A percentile compares a stretch with the other conserved stretches of the same genome.
Conservation (phyloP, 2,797 vertebrate genomes). For the Anas flavirostris region DNA sequence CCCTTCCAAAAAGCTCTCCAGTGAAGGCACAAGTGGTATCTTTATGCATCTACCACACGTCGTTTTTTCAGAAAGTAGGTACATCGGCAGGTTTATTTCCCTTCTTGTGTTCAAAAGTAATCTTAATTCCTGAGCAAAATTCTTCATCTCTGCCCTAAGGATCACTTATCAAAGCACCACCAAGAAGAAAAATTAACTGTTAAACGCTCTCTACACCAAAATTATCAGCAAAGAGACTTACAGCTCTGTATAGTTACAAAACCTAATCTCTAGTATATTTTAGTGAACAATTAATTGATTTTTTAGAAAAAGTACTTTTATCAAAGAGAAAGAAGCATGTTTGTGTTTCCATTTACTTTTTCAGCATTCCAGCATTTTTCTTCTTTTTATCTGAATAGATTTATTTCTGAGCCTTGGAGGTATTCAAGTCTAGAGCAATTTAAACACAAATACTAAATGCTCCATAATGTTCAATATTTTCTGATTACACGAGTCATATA, state of each 20-base stretch:
- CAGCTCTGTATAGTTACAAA: background rate
- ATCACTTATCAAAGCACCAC: background rate
- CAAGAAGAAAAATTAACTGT: background rate
- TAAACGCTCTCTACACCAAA: background rate
- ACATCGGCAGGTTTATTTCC: background rate
- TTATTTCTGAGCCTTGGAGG: background rate
- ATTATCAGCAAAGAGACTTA: background rate
- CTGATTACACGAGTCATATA: background rate
- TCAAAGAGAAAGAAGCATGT: background rate
- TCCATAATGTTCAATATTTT: background rate
- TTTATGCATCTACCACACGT: background rate
- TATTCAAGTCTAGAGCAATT: conserved; percentile 22
- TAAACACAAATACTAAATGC: conserved; percentile 46
- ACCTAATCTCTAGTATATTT: background rate
- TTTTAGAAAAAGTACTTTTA: background rate
- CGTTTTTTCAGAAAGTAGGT: background rate
- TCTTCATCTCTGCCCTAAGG: background rate
- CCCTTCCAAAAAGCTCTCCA: background rate
- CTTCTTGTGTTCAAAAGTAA: background rate
- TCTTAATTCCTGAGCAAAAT: background rate
- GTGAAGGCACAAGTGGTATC: background rate
- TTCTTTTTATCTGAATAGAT: background rate
- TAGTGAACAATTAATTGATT: background rate
- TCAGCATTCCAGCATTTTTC: background rate
- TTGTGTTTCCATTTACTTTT: background rate